Percentiles rank a stretch among this genome's conserved stretches.
phyloP scores from a whole-genome alignment of 2,797 vertebrate species.

The Onychomys arenicola region DNA sequence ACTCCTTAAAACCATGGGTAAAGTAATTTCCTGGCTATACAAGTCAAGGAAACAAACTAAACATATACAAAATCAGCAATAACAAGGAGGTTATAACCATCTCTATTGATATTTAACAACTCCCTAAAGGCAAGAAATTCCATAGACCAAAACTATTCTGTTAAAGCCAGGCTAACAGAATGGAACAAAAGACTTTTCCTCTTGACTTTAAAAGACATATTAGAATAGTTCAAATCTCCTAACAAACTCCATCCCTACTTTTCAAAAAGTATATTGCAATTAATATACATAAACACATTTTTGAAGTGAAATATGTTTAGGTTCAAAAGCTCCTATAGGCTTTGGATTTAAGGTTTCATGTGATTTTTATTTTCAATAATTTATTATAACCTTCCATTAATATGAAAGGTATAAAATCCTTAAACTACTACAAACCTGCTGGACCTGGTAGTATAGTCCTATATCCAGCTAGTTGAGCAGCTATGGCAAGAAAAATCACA shows the following conservation, averaged over 20 bases:
- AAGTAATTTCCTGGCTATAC: constrained; percentile 19
- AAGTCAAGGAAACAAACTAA: neutral
- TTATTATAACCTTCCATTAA: constrained; percentile 33
- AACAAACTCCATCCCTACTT: neutral
- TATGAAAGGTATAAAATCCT: constrained; percentile 39
- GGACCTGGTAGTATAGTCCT: neutral
- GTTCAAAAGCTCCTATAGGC: neutral
- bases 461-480: neutral
- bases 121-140: constrained; percentile 12
- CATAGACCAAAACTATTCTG: constrained; percentile 3
- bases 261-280: neutral
- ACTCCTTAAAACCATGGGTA: constrained; percentile 6
- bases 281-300: neutral
- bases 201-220: neutral
- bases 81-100: neutral
- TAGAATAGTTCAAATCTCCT: neutral
- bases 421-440: constrained; percentile 28
- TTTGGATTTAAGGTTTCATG: constrained; percentile 6
- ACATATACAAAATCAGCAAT: neutral
- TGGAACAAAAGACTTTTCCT: neutral
- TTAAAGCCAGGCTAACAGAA: neutral
- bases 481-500: neutral
- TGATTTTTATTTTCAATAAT: constrained; percentile 37
- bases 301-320: constrained; percentile 35
- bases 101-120: constrained; percentile 32